Percentiles rank a stretch among this genome's conserved stretches.
These are phyloP conservation scores for Odocoileus virginianus DNA, from an alignment of 2,113 vertebrate species.

Conservation along the genomic window DNA sequence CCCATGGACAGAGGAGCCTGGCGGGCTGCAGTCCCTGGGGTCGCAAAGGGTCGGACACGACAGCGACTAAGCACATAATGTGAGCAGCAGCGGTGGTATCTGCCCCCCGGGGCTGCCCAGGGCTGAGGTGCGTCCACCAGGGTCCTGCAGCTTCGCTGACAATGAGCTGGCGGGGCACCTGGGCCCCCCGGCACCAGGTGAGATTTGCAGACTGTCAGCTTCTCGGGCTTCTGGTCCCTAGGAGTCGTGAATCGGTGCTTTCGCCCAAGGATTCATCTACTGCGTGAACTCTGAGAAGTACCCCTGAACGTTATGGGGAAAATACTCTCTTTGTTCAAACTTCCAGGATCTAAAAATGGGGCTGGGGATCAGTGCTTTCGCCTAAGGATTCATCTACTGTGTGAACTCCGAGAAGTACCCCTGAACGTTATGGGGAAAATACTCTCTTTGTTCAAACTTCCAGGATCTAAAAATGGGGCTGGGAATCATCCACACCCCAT, in stretches of 20 bases:
- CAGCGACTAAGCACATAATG: neutral
- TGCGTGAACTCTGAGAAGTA: neutral
- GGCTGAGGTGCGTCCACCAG: fast-evolving
- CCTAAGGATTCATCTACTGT: neutral
- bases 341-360: neutral
- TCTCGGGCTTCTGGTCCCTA: fast-evolving
- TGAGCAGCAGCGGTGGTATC: no score
- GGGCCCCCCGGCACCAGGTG: fast-evolving
- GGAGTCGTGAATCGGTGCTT: neutral
- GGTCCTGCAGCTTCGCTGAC: fast-evolving
- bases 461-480: neutral
- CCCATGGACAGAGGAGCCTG: neutral
- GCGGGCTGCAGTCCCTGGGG: neutral
- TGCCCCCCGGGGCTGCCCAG: no score
- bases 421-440: neutral
- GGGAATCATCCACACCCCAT: neutral
- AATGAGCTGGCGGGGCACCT: fast-evolving
- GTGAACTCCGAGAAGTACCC: neutral
- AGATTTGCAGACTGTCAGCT: fast-evolving
- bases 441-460: neutral
- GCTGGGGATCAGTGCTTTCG: neutral
- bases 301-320: neutral
- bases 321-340: neutral
- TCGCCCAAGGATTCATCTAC: neutral
- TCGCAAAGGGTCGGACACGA: fast-evolving